Conservation (phyloP, 2,888 invertebrate species). For the Halocaridina rubra region DNA sequence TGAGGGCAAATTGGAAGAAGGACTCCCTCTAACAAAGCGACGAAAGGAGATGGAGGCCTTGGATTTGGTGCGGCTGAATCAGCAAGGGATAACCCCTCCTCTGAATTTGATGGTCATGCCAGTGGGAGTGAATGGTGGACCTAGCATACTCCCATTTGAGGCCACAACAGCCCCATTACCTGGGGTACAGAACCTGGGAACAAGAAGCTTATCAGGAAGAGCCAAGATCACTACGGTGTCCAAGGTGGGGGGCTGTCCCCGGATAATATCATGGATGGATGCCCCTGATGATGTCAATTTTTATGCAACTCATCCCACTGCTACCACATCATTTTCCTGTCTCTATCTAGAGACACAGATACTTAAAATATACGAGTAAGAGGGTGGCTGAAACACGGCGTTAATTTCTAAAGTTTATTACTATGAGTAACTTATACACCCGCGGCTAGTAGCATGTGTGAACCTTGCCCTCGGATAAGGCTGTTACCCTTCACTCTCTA, state of each 20-base stretch:
- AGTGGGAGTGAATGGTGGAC: constrained; percentile 62
- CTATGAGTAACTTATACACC: too few relatives aligned
- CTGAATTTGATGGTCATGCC: constrained; percentile 62
- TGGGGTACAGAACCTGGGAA: constrained; percentile 8
- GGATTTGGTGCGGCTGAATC: constrained; percentile 57
- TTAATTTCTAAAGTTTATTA: too few relatives aligned
- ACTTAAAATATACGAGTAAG: too few relatives aligned
- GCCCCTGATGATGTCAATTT: constrained; percentile 97
- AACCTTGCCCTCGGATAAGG: too few relatives aligned
- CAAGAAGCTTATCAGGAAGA: constrained; percentile 69
- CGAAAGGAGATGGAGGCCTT: constrained; percentile 43
- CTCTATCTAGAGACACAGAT: too few relatives aligned
- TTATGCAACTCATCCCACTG: constrained; percentile 88
- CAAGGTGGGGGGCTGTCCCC: constrained; percentile 78
- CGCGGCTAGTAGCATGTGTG: too few relatives aligned
- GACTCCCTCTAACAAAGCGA: constrained; percentile 49
- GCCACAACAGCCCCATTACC: constrained; percentile 29
- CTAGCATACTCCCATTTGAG: constrained; percentile 32
- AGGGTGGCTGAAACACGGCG: too few relatives aligned
- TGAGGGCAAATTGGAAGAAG: constrained; percentile 75
- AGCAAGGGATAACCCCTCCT: constrained; percentile 62
- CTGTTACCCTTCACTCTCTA: too few relatives aligned
- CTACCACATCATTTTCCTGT: too few relatives aligned
- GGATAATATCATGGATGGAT: constrained; percentile 97
- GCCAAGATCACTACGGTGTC: constrained; percentile 84